These are phyloP conservation scores for Chrysolina oricalcia DNA, from an alignment of 2,888 invertebrate genomes.

Conservation along the genomic window DNA sequence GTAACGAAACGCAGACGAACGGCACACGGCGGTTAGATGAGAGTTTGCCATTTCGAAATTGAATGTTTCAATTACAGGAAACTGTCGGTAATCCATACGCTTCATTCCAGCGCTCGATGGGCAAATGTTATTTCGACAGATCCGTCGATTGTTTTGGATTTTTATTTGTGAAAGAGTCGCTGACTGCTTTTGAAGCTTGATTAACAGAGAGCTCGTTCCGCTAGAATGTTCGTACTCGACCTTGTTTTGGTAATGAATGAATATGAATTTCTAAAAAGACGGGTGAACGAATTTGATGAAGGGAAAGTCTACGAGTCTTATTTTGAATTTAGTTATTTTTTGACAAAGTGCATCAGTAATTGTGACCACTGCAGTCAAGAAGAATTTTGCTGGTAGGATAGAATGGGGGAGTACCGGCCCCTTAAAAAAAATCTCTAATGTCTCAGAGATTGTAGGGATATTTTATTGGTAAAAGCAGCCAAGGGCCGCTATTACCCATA, in stretches of 20 bases:
- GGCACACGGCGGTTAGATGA: constrained; percentile 31
- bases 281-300: not conserved
- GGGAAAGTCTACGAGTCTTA: too few relatives aligned
- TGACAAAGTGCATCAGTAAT: too few relatives aligned
- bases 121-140: constrained; percentile 51
- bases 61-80: constrained; percentile 56
- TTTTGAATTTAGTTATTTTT: too few relatives aligned
- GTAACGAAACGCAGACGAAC: constrained; percentile 7
- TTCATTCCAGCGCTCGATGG: constrained; percentile 40
- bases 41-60: constrained; percentile 54
- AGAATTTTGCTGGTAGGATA: too few relatives aligned
- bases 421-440: too few relatives aligned
- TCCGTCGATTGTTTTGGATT: constrained; percentile 51
- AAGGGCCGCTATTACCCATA: too few relatives aligned
- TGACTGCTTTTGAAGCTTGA: constrained; percentile 29
- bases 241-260: constrained; percentile 16
- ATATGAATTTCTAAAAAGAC: not conserved
- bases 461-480: too few relatives aligned
- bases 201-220: constrained; percentile 22
- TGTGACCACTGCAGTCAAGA: too few relatives aligned
- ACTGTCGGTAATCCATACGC: constrained; percentile 47
- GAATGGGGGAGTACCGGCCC: too few relatives aligned
- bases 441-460: too few relatives aligned
- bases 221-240: not conserved
- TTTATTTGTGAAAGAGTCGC: constrained; percentile 23